phyloP scores from a whole-genome alignment of 2,113 vertebrate species.

The Asarcornis scutulata region DNA sequence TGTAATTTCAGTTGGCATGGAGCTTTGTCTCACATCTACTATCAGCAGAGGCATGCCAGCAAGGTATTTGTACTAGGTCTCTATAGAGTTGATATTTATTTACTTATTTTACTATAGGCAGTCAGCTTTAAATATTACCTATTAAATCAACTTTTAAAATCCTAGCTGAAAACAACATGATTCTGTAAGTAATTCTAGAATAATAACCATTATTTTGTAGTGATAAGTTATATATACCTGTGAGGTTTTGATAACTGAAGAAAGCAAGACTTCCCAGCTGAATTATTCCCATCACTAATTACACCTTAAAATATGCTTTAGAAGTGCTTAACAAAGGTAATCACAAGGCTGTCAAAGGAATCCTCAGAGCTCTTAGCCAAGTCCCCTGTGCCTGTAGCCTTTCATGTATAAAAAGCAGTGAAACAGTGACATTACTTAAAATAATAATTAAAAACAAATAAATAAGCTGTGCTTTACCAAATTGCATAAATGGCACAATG shows the following conservation, averaged over 20 bases:
- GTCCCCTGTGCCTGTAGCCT: not conserved
- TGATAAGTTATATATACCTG: not conserved
- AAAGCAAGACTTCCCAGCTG: not conserved
- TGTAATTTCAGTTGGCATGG: not conserved
- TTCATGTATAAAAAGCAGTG: constrained; percentile 11
- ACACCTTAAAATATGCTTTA: too few species aligned
- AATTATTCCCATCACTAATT: not conserved
- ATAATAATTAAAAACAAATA: too few species aligned
- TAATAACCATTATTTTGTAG: not conserved
- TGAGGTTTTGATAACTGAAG: not conserved
- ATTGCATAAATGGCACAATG: not conserved
- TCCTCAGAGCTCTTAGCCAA: not conserved
- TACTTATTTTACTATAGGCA: not conserved
- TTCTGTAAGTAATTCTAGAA: not conserved
- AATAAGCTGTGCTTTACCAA: not conserved
- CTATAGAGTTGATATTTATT: not conserved
- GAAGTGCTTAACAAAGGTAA: too few species aligned
- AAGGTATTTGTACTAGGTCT: not conserved
- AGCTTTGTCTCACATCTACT: not conserved
- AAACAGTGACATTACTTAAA: too few species aligned
- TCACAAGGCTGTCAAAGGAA: not conserved
- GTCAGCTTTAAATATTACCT: not conserved
- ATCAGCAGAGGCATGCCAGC: not conserved
- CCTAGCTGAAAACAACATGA: not conserved
- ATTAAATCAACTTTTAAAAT: not conserved